phyloP scores from a whole-genome alignment of 2,888 invertebrate genomes.

The Agrilus biguttatus region DNA sequence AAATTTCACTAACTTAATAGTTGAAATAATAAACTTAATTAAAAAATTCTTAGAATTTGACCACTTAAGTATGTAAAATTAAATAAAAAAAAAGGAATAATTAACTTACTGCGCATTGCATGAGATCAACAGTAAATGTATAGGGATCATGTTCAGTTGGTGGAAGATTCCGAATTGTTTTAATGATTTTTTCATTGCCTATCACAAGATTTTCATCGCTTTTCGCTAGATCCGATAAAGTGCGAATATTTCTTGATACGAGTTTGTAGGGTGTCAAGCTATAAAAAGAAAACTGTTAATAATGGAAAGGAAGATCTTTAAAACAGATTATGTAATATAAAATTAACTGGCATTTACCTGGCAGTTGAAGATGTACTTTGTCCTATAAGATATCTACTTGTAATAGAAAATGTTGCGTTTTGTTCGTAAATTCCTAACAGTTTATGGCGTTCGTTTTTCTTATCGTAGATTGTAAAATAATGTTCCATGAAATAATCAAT shows the following conservation, averaged over 20 bases:
- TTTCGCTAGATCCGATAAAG: constrained; percentile 25
- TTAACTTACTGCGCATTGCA: constrained; percentile 41
- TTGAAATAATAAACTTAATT: constrained; percentile 1
- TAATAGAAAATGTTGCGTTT: constrained; percentile 47
- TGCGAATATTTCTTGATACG: constrained; percentile 35
- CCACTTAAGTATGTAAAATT: not conserved
- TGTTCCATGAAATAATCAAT: constrained; percentile 49
- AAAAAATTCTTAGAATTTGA: not conserved
- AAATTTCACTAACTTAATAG: constrained; percentile 6
- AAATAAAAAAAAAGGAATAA: not conserved
- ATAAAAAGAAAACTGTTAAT: constrained; percentile 4
- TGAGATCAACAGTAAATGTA: constrained; percentile 53
- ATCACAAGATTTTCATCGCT: constrained; percentile 18
- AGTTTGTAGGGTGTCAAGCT: constrained; percentile 27
- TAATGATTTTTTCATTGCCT: constrained; percentile 28
- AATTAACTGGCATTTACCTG: constrained; percentile 14
- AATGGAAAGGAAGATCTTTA: not conserved
- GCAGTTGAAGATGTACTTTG: constrained; percentile 22
- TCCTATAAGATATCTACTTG: constrained; percentile 22
- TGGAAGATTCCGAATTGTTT: constrained; percentile 38
- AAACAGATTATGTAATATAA: too few species aligned
- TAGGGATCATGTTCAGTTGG: constrained; percentile 47
- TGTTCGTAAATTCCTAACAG: constrained; percentile 47
- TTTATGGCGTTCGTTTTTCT: constrained; percentile 33
- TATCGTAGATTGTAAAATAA: constrained; percentile 52